Base-by-base conservation (phyloP, 2,797 vertebrate species). In the Protonibea diacanthus region DNA sequence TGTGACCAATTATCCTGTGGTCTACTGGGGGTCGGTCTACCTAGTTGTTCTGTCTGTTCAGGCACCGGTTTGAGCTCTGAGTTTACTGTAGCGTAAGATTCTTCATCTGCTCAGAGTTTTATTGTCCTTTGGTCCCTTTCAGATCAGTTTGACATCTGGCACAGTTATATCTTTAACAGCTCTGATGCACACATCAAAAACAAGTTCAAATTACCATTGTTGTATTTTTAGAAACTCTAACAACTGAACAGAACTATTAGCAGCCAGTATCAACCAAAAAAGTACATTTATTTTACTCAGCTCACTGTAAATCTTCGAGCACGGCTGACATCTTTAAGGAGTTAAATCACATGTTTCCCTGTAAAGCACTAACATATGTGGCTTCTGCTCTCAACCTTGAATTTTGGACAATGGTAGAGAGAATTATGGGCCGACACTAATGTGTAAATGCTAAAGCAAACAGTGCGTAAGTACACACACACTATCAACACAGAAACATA, bases 401-500 rank as follows among this genome's bases (percentile, higher is more conserved):
- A 74, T 60, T 78, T 76, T 6, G 27, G 68, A 86, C 80, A 84
- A 75, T 60, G 65, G 57, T 44, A 60, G 53, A 25, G 62, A 73
- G 71, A 82, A 69, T 80, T 80, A 89, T 25, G 62, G 71, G 78
- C 65, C 64, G 64, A 74, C 58, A 38, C 53, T 82, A 81, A 90
- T 80, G 78, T 80, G 72, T 82, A 84, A 87, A 84, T 67, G 74
- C 68, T 78, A 80, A 87, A 79, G 72, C 53, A 88, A 90, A 89
- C 74, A 85, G 17, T 61, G 68, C 62, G 53, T 70, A 70, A 74
- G 64, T 78, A 25, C 20, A 80, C 1, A 80, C 64, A 57, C 15
- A 66, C 6, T 3, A 51, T 45, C 55, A 13, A 51, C 15, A 72
- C 66, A 66, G 17, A 59, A 17, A 75, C 60, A 59, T 44, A 76